These are phyloP conservation scores for Morone saxatilis DNA, from an alignment of 2,113 vertebrate genomes.

Conservation along the genomic window DNA sequence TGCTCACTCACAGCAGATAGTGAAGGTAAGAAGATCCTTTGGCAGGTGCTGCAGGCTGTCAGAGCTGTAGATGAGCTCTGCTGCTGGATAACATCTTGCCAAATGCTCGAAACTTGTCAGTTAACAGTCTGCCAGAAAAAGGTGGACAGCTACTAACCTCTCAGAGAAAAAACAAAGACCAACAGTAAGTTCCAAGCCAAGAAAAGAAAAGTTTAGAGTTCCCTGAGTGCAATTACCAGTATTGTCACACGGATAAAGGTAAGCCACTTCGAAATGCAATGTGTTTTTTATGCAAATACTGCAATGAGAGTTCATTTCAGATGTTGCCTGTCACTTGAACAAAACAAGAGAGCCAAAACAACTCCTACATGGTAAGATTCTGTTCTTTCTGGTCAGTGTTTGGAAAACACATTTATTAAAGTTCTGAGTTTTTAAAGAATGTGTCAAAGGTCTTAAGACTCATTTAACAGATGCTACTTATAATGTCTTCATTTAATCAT, in stretches of 20 bases:
- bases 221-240: constrained; percentile 38
- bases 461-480: not conserved
- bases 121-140: constrained; percentile 78
- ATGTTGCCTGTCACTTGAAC: not conserved
- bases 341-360: not conserved
- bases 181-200: constrained; percentile 65
- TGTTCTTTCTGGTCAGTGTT: not conserved
- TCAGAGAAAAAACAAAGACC: constrained; percentile 77
- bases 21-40: constrained; percentile 80
- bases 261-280: not conserved
- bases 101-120: constrained; percentile 85
- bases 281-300: not conserved
- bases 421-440: not conserved
- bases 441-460: not conserved
- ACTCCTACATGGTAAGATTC: too few species aligned
- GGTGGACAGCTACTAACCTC: constrained; percentile 83
- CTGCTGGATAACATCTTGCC: constrained; percentile 81
- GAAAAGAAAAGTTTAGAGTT: constrained; percentile 70
- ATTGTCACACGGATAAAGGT: constrained; percentile 5
- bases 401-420: not conserved
- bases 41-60: constrained; percentile 85
- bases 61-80: constrained; percentile 81
- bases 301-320: not conserved
- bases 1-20: constrained; percentile 80
- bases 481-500: not conserved